A percentile compares a stretch with the other conserved stretches of the same genome.
These are phyloP conservation scores for Entelurus aequoreus DNA, from an alignment of 2,113 vertebrate species.

Conservation along the genomic window DNA sequence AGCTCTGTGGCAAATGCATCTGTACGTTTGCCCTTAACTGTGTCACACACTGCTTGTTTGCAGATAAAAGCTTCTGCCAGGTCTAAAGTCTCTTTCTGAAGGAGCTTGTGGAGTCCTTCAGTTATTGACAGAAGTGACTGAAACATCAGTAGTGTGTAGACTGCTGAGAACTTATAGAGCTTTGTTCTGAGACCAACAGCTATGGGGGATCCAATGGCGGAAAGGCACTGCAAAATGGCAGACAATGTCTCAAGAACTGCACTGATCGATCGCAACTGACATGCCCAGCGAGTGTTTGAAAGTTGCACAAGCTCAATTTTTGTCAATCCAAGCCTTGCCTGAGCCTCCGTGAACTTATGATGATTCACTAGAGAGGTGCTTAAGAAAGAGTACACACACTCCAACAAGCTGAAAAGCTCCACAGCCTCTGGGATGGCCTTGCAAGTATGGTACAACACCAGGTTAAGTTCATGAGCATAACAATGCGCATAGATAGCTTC, in stretches of 20 bases:
- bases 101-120: too few relatives aligned
- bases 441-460: too few relatives aligned
- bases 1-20: constrained; percentile 26
- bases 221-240: constrained; percentile 21
- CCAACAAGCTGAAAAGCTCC: too few relatives aligned
- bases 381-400: too few relatives aligned
- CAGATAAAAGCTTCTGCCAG: constrained; percentile 4
- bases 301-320: not conserved
- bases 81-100: too few relatives aligned
- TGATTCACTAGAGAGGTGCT: too few relatives aligned
- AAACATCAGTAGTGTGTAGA: too few relatives aligned
- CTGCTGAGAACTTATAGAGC: constrained; percentile 20
- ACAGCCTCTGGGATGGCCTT: too few relatives aligned
- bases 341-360: too few relatives aligned
- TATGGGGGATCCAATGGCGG: constrained; percentile 1
- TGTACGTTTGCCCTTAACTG: constrained; percentile 9
- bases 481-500: too few relatives aligned
- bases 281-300: constrained; percentile 5
- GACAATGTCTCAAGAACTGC: not conserved
- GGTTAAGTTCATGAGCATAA: too few relatives aligned
- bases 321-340: constrained; percentile 2
- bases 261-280: not conserved
- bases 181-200: constrained; percentile 14
- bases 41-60: constrained; percentile 34
- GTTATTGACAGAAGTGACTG: too few relatives aligned